Percentiles rank a stretch among this genome's conserved stretches.
phyloP scores from a whole-genome alignment of 1,140 invertebrate genomes.

The Stegodyphus mimosarum region DNA sequence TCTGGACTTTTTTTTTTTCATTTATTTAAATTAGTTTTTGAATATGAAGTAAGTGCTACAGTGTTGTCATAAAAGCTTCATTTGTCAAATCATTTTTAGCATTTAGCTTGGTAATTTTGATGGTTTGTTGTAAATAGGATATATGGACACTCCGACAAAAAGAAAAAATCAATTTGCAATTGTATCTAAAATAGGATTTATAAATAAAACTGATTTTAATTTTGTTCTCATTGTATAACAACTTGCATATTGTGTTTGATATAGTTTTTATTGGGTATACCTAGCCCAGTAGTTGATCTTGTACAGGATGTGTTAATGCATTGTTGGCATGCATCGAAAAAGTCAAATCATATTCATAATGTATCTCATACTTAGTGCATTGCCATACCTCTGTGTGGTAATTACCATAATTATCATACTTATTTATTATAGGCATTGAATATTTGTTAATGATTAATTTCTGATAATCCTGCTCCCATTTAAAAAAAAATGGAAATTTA shows the following conservation, averaged over 20 bases:
- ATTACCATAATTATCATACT: too few species aligned
- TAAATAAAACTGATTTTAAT: constrained; percentile 41
- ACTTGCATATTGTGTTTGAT: constrained; percentile 51
- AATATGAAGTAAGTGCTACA: too few species aligned
- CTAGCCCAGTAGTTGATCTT: constrained; percentile 56
- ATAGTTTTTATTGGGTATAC: constrained; percentile 57
- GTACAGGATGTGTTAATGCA: constrained; percentile 45
- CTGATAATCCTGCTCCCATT: too few species aligned
- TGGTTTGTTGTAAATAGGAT: constrained; percentile 42
- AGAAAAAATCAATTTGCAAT: constrained; percentile 17
- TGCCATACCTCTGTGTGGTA: too few species aligned
- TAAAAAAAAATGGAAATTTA: too few species aligned
- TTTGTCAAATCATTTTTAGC: not conserved
- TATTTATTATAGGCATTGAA: too few species aligned
- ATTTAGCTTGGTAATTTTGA: constrained; percentile 2
- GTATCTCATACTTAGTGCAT: too few species aligned
- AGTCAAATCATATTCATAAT: not conserved
- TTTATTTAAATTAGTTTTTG: not conserved
- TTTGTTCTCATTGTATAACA: constrained; percentile 38
- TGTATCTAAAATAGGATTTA: constrained; percentile 27
- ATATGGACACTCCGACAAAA: constrained; percentile 32
- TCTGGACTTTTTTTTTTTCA: not conserved
- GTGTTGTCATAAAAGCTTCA: too few species aligned
- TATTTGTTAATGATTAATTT: too few species aligned
- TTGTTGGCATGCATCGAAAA: constrained; percentile 13